Base-by-base conservation (phyloP, 92 coral and sea anemone species). In the Blastomussa wellsi region DNA sequence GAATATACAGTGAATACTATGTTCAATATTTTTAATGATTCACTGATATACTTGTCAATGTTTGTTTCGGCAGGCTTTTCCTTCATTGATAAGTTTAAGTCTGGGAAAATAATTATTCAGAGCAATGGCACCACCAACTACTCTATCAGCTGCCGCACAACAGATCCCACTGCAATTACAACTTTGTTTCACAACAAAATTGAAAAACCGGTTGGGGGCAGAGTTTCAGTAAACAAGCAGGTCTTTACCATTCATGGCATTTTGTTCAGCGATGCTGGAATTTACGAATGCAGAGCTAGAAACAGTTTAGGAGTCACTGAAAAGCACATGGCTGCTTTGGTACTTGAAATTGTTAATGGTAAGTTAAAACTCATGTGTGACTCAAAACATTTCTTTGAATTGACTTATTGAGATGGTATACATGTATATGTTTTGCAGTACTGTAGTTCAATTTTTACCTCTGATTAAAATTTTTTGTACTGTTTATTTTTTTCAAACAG, bases 101-200 rank as follows among this genome's bases (percentile, higher is more conserved):
- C 0, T 0, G 5, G 0, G 31, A 36, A 36, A 7, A 62, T 51
- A 29, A 12, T 32, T 2, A 32, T 81, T 32, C 77, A 81, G 37
- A 13, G 32, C 32, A 35, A 48, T 35, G 41, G 49, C 26, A 44
- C 77, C 19, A 48, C 48, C 5, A 81, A 51, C 39, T 70, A 81
- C 49, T 47, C 85, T 0, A 81, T 81, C 77, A 70, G 68, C 77
- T 81, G 85, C n/a, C 67, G 19, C 4, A 81, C 85, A 33, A 72
- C 72, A 51, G 85, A 81, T 31, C 85, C 35, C n/a, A 81, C 48
- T 31, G 85, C 85, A 14, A 31, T 1, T 55, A 44, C 60, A 55
- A 73, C 41, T 0, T 57, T 82, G 79, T 7, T 38, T 5, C 38
- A 1, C 16, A 1, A 20, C 0, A 3, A 0, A 22, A 19, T 7